A percentile compares a stretch with the other conserved stretches of the same genome.
These are phyloP conservation scores for Hyles lineata DNA, from an alignment of 2,888 invertebrate genomes.

Conservation along the genomic window DNA sequence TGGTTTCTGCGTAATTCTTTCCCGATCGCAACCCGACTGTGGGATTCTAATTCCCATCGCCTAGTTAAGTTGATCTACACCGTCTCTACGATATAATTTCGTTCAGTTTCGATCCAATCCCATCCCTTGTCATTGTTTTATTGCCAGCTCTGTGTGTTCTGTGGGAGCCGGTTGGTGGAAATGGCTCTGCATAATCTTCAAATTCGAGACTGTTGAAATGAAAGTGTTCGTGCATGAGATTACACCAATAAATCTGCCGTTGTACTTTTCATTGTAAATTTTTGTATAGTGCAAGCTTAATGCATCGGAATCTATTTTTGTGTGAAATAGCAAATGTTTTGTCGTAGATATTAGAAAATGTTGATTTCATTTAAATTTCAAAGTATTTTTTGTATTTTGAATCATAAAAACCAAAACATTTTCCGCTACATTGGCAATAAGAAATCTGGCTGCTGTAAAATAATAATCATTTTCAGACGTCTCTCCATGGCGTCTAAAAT, in stretches of 20 bases:
- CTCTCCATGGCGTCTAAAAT: slow-evolving; percentile 1
- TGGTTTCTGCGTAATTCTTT: background rate
- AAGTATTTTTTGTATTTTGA: too few species aligned
- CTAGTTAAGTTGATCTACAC: slow-evolving; percentile 38
- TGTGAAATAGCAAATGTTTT: background rate
- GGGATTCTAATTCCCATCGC: slow-evolving; percentile 35
- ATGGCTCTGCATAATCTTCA: slow-evolving; percentile 45
- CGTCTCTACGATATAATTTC: slow-evolving; percentile 37
- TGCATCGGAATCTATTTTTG: too few species aligned
- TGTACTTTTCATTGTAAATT: slow-evolving; percentile 1
- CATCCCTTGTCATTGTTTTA: slow-evolving; percentile 56
- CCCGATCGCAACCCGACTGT: slow-evolving; percentile 25
- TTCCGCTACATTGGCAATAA: too few species aligned
- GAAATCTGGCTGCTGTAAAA: background rate
- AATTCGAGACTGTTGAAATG: slow-evolving; percentile 44
- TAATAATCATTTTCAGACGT: background rate
- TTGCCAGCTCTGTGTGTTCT: slow-evolving; percentile 47
- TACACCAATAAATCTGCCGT: background rate
- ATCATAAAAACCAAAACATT: too few species aligned
- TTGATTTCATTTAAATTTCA: too few species aligned
- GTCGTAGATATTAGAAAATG: too few species aligned
- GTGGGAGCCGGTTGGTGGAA: slow-evolving; percentile 44
- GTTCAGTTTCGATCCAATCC: slow-evolving; percentile 58
- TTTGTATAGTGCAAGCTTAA: background rate
- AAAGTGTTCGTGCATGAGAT: slow-evolving; percentile 32